These are phyloP conservation scores for Anoplius nigerrimus DNA, from an alignment of 2,888 invertebrate species.

Conservation along the genomic window DNA sequence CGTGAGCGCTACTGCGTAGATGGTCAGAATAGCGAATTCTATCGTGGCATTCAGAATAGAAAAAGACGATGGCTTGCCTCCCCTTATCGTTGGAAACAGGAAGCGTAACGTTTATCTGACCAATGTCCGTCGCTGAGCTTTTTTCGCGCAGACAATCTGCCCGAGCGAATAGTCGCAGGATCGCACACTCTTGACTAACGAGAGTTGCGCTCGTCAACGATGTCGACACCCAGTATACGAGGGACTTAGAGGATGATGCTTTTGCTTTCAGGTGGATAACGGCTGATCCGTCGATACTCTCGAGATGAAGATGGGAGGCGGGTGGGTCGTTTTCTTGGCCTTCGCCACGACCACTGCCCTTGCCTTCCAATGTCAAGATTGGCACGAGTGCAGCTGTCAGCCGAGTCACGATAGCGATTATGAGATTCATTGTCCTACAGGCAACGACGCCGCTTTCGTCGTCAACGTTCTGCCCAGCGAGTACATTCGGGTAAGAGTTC, in stretches of 20 bases:
- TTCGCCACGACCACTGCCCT: background rate
- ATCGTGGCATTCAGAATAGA: background rate
- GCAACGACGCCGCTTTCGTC: constrained; percentile 36
- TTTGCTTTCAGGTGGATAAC: constrained; percentile 5
- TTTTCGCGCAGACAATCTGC: no score
- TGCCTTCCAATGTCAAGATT: constrained; percentile 27
- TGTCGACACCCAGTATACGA: background rate
- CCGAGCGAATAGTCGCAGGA: no score
- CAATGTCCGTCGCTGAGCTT: no score
- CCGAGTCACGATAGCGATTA: constrained; percentile 27
- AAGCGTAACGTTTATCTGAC: constrained; percentile 2
- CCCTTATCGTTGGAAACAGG: constrained; percentile 7
- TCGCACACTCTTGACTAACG: no score
- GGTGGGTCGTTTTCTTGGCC: constrained; percentile 5
- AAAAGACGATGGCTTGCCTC: background rate
- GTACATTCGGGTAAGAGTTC: constrained; percentile 40
- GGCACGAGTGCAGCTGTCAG: constrained; percentile 30
- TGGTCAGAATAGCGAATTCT: no score
- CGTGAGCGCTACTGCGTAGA: no score
- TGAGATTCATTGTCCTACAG: constrained; percentile 49
- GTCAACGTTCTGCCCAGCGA: constrained; percentile 44
- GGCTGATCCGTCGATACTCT: background rate
- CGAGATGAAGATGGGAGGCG: background rate
- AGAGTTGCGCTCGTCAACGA: background rate
- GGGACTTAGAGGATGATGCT: background rate